Conservation (phyloP, 2,888 invertebrate species). For the Phymatocera aterrima region DNA sequence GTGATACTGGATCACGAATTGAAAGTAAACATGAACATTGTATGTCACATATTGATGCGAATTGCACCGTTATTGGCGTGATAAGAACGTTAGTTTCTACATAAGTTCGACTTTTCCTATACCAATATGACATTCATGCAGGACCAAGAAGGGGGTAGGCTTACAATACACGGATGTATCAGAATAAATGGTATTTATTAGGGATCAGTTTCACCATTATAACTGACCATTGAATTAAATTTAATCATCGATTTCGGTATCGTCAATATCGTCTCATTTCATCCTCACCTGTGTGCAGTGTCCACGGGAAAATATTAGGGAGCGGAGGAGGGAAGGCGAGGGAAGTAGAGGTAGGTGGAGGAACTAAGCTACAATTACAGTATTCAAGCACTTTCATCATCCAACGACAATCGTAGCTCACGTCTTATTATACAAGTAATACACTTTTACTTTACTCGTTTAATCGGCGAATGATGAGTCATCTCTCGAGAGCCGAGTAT, state of each 20-base stretch:
- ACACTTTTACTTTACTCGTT: constrained; percentile 1
- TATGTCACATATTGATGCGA: too few species aligned
- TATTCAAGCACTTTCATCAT: constrained; percentile 28
- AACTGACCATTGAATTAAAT: constrained; percentile 31
- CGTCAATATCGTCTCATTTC: constrained; percentile 1
- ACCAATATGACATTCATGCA: neutral
- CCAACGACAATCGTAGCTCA: constrained; percentile 27
- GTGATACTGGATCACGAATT: too few species aligned
- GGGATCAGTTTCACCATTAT: constrained; percentile 58
- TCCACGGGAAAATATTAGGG: neutral
- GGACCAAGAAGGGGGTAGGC: constrained; percentile 49
- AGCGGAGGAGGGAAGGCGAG: neutral
- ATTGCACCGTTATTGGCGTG: too few species aligned
- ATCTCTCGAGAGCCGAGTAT: neutral
- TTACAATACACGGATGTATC: constrained; percentile 62
- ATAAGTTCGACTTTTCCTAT: neutral
- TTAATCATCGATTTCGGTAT: constrained; percentile 14
- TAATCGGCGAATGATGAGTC: constrained; percentile 9
- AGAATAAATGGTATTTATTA: constrained; percentile 67
- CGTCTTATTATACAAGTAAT: constrained; percentile 25
- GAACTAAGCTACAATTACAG: constrained; percentile 1
- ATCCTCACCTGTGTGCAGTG: neutral
- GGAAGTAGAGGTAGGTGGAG: too few species aligned
- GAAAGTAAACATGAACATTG: too few species aligned
- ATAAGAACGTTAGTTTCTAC: too few species aligned